phyloP scores from a whole-genome alignment of 2,797 vertebrate species.

The Apodemus agrarius region DNA sequence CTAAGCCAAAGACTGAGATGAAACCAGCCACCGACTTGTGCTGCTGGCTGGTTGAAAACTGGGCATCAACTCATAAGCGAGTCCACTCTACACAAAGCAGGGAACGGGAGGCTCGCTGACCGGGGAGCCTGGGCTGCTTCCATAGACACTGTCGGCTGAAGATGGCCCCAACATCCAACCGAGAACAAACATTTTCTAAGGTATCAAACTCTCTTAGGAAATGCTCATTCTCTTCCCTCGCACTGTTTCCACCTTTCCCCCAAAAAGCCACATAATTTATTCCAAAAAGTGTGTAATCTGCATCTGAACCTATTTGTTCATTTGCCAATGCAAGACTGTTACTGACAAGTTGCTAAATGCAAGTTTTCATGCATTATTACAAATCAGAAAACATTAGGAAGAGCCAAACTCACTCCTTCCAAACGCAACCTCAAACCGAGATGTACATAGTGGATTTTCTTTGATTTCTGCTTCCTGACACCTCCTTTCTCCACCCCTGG shows the following conservation, averaged over 20 bases:
- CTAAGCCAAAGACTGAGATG: neutral
- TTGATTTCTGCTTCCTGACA: neutral
- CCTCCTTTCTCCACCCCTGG: neutral
- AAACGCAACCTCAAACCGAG: neutral
- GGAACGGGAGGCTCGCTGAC: neutral
- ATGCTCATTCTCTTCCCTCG: neutral
- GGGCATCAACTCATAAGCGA: neutral
- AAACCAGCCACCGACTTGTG: neutral
- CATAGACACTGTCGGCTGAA: constrained; percentile 41
- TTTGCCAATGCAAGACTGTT: constrained; percentile 20
- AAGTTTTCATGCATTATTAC: neutral
- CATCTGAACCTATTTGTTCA: neutral
- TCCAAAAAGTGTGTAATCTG: neutral
- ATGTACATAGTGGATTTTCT: neutral
- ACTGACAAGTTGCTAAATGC: neutral
- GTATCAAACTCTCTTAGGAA: constrained; percentile 30
- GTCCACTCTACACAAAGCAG: neutral
- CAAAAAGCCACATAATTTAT: constrained; percentile 8
- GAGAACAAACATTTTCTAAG: constrained; percentile 13
- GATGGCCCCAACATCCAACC: neutral
- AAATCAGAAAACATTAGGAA: constrained; percentile 32
- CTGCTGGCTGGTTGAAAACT: neutral
- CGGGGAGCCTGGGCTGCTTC: neutral
- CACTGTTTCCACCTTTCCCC: constrained; percentile 5
- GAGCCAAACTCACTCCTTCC: neutral